Percentiles rank a stretch among this genome's conserved stretches.
phyloP scores from a whole-genome alignment of 2,888 invertebrate species.

The Acleris holmiana region DNA sequence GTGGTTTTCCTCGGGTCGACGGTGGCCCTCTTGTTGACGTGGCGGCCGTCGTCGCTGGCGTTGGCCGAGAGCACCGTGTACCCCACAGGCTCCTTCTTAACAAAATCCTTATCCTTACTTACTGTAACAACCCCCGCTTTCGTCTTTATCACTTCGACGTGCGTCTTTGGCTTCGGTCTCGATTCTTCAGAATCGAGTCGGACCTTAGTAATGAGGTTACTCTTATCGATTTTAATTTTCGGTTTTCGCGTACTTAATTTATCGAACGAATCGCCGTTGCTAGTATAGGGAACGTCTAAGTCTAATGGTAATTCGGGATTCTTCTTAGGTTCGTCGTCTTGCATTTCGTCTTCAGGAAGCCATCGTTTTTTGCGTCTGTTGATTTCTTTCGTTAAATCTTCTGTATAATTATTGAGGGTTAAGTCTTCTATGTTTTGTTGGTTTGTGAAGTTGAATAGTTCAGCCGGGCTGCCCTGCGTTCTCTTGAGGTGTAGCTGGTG shows the following conservation, averaged over 20 bases:
- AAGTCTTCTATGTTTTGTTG: conserved; percentile 58
- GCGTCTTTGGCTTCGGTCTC: conserved; percentile 87
- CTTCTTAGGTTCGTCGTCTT: conserved; percentile 84
- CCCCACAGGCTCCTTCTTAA: conserved; percentile 84
- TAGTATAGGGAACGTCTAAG: conserved; percentile 87
- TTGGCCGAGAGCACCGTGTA: conserved; percentile 76
- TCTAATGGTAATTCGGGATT: conserved; percentile 87
- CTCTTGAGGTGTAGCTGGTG: conserved; percentile 83
- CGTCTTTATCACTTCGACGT: conserved; percentile 87
- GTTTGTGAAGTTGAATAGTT: conserved; percentile 72
- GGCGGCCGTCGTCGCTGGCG: conserved; percentile 82
- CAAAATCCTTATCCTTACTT: conserved; percentile 86
- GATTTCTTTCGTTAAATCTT: conserved; percentile 67
- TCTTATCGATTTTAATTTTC: conserved; percentile 81
- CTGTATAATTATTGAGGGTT: conserved; percentile 63
- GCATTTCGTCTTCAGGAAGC: conserved; percentile 87
- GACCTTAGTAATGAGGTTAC: conserved; percentile 81
- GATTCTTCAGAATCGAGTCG: conserved; percentile 80
- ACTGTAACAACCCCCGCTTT: conserved; percentile 87
- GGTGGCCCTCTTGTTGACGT: conserved; percentile 87
- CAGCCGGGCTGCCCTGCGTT: conserved; percentile 64
- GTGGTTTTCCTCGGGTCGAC: conserved; percentile 95
- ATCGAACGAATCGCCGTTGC: conserved; percentile 83
- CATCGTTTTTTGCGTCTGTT: conserved; percentile 85
- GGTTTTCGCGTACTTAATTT: conserved; percentile 78